phyloP scores from a whole-genome alignment of 2,888 invertebrate genomes.

The Pseudolycoriella hygida region DNA sequence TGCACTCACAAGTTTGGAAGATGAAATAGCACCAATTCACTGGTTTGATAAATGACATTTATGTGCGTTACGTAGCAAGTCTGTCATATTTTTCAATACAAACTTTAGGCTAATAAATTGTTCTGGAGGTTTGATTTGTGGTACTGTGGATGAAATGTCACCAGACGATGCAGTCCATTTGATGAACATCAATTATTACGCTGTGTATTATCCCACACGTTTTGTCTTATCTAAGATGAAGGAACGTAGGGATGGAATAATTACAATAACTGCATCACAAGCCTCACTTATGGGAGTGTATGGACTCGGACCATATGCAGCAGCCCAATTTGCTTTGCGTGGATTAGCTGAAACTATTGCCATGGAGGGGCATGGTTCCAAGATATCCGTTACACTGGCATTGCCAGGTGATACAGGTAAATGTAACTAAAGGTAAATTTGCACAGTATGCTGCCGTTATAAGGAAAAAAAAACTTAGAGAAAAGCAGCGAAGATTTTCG shows the following conservation, averaged over 20 bases:
- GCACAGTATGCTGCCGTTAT: no score
- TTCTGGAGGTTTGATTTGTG: slow-evolving; percentile 75
- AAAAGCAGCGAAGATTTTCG: no score
- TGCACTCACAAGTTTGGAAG: slow-evolving; percentile 41
- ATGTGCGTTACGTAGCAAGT: no score
- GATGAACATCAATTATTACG: slow-evolving; percentile 77
- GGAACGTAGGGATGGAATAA: slow-evolving; percentile 51
- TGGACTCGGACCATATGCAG: slow-evolving; percentile 83
- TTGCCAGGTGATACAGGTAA: slow-evolving; percentile 93
- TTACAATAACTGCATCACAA: slow-evolving; percentile 76
- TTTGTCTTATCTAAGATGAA: slow-evolving; percentile 73
- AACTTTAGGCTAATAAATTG: slow-evolving; percentile 86
- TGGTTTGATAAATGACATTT: no score
- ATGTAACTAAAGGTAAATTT: no score
- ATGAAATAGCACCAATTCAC: slow-evolving; percentile 60
- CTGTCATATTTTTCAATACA: no score
- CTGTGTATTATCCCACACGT: slow-evolving; percentile 66
- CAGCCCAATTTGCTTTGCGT: slow-evolving; percentile 85
- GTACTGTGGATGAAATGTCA: slow-evolving; percentile 55
- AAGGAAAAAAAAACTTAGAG: no score
- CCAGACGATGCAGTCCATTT: slow-evolving; percentile 47
- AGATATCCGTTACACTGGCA: slow-evolving; percentile 66
- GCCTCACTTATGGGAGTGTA: slow-evolving; percentile 75
- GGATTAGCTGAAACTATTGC: slow-evolving; percentile 88
- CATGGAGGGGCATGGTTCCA: slow-evolving; percentile 79